phyloP scores from a whole-genome alignment of 2,113 vertebrate genomes.

The Crotalus viridis region DNA sequence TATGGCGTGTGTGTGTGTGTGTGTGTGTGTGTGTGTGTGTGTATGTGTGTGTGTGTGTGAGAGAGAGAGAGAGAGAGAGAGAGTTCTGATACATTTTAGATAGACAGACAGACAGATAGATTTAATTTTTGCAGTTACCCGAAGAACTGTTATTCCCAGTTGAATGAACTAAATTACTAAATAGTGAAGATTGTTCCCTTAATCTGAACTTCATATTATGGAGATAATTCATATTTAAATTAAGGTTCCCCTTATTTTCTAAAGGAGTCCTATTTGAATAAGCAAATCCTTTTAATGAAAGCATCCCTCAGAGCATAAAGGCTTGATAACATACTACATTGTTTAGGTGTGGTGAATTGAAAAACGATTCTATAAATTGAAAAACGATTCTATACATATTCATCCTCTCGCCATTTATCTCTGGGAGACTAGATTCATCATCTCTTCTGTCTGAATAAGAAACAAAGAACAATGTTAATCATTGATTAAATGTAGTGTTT shows the following conservation, averaged over 20 bases:
- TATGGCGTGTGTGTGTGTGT: background rate
- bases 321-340: background rate
- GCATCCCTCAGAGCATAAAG: background rate
- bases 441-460: background rate
- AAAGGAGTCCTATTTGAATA: background rate
- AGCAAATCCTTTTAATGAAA: background rate
- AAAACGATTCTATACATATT: background rate
- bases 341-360: background rate
- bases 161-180: background rate
- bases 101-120: background rate
- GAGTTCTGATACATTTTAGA: background rate
- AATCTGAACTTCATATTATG: background rate
- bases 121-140: background rate
- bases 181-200: background rate
- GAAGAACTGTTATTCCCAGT: background rate
- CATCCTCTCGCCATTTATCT: background rate
- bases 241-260: background rate
- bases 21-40: no score
- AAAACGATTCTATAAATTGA: background rate
- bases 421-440: background rate
- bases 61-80: no score
- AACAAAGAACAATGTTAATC: background rate
- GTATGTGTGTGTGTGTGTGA: no score
- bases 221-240: background rate
- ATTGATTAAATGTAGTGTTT: conserved; percentile 3